phyloP scores from a whole-genome alignment of 1,140 invertebrate species.

The Muscidifurax raptorellus region DNA sequence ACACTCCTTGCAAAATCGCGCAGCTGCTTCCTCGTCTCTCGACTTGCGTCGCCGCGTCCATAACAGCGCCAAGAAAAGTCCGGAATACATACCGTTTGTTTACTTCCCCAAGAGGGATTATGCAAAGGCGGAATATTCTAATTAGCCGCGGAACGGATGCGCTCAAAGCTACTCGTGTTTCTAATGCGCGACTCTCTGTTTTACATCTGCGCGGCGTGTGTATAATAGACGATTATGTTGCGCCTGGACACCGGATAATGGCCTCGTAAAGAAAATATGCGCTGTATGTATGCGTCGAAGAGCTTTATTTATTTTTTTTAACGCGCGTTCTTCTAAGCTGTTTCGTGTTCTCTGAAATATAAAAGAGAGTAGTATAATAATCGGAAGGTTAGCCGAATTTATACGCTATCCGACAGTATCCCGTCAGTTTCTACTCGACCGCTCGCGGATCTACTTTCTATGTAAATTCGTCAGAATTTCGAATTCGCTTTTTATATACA shows the following conservation, averaged over 20 bases:
- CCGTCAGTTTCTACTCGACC: too few species aligned
- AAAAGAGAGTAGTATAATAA: too few species aligned
- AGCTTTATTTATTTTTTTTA: neutral
- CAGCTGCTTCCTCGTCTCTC: too few species aligned
- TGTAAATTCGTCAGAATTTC: too few species aligned
- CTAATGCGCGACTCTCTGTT: slow-evolving; percentile 1
- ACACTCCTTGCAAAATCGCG: neutral
- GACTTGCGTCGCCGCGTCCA: too few species aligned
- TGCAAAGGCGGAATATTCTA: slow-evolving; percentile 15
- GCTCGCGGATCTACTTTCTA: too few species aligned
- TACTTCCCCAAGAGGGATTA: neutral
- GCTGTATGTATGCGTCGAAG: neutral
- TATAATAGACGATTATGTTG: neutral
- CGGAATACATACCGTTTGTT: neutral
- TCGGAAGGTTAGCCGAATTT: too few species aligned
- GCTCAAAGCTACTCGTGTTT: neutral
- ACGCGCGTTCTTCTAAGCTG: neutral
- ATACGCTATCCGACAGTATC: too few species aligned
- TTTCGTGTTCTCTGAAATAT: too few species aligned
- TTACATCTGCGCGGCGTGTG: neutral
- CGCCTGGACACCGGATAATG: neutral
- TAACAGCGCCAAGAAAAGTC: neutral
- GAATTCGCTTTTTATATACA: too few species aligned
- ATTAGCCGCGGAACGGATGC: neutral
- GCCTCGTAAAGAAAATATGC: slow-evolving; percentile 1